phyloP scores from a whole-genome alignment of 2,113 vertebrate genomes.

The Ifrita kowaldi region DNA sequence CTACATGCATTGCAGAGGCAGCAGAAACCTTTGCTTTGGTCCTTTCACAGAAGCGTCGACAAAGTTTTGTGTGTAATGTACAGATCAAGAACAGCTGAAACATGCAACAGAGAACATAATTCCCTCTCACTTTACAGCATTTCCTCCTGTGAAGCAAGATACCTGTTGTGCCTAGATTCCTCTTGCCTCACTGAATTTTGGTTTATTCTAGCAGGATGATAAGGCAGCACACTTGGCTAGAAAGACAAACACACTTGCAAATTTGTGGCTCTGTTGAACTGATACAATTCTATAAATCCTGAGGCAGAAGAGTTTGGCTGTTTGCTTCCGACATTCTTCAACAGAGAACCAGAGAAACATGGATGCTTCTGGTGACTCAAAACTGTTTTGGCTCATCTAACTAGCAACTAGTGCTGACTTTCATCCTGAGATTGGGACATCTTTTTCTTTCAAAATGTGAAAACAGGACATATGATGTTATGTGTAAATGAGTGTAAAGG shows the following conservation, averaged over 20 bases:
- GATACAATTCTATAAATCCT: neutral
- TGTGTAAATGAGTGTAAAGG: neutral
- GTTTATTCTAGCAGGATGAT: neutral
- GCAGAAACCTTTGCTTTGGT: neutral
- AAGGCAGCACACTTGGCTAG: neutral
- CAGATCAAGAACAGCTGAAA: neutral
- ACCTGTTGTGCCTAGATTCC: neutral
- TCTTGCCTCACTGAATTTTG: neutral
- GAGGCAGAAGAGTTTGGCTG: neutral
- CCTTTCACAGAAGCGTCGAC: neutral
- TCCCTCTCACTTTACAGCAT: neutral
- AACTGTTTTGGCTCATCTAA: neutral
- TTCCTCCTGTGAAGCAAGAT: neutral
- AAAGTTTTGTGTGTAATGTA: neutral
- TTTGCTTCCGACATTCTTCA: neutral
- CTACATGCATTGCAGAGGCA: neutral
- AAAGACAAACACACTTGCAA: neutral
- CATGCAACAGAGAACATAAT: fast-evolving
- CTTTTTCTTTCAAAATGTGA: neutral
- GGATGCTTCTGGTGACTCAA: neutral
- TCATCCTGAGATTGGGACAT: neutral
- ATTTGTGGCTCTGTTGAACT: neutral
- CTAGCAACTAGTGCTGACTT: neutral
- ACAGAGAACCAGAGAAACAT: neutral
- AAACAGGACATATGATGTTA: neutral